These are phyloP conservation scores for Apamea crenata DNA, from an alignment of 2,888 invertebrate genomes.

Conservation along the genomic window DNA sequence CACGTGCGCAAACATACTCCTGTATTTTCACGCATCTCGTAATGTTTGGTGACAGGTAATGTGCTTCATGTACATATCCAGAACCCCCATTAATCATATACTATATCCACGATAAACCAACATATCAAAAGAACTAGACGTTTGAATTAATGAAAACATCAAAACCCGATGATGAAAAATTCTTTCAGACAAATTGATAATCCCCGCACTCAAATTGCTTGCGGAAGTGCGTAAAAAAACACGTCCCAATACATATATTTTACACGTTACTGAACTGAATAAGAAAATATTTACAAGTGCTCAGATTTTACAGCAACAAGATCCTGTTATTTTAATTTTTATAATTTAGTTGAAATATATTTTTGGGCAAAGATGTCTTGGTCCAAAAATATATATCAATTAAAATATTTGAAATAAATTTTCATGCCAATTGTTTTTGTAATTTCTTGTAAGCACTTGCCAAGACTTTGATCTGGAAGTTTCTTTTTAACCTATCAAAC, in stretches of 20 bases:
- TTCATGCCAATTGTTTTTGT: slow-evolving; percentile 37
- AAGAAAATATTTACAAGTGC: background rate
- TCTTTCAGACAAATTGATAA: slow-evolving; percentile 17
- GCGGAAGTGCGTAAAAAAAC: slow-evolving; percentile 20
- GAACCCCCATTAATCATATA: background rate
- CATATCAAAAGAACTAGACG: slow-evolving; percentile 1
- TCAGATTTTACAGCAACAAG: slow-evolving; percentile 14
- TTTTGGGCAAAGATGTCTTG: background rate
- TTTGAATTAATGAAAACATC: slow-evolving; percentile 14
- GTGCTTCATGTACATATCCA: slow-evolving; percentile 7
- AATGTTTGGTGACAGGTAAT: slow-evolving; percentile 27
- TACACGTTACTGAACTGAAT: slow-evolving; percentile 12
- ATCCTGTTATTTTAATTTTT: background rate
- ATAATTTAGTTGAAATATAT: background rate
- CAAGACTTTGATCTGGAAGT: slow-evolving; percentile 41
- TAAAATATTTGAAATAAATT: slow-evolving; percentile 12
- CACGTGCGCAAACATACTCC: slow-evolving; percentile 65
- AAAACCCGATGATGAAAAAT: slow-evolving; percentile 8
- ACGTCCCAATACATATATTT: slow-evolving; percentile 11
- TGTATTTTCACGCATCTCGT: slow-evolving; percentile 36
- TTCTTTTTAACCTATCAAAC: slow-evolving; percentile 40
- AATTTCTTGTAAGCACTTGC: slow-evolving; percentile 14
- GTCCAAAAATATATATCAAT: slow-evolving; percentile 20
- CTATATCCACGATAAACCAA: background rate
- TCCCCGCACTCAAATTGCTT: slow-evolving; percentile 39